These are phyloP conservation scores for Drosophila greeni DNA, from an alignment of 2,888 invertebrate genomes.

Conservation along the genomic window DNA sequence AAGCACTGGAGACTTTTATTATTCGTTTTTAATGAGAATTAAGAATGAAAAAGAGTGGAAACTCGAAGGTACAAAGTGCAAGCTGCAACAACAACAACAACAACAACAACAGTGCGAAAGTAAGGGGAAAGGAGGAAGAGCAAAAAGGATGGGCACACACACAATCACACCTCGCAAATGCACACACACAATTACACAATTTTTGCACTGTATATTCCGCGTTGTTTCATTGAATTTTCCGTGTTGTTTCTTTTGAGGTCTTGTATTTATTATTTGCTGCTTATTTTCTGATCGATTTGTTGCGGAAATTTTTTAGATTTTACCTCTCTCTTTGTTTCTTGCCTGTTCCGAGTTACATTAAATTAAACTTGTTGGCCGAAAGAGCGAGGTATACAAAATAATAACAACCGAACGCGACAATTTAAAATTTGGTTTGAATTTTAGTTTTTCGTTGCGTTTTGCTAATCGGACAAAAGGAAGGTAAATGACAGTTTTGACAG, in stretches of 20 bases:
- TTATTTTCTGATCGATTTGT: conserved; percentile 65
- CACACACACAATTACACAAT: conserved; percentile 28
- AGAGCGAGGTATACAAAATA: conserved; percentile 1
- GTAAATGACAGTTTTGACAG: conserved; percentile 59
- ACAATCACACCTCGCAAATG: conserved; percentile 3
- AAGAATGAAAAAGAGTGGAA: conserved; percentile 19
- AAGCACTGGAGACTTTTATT: conserved; percentile 12
- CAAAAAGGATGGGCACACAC: conserved; percentile 63
- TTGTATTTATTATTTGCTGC: conserved; percentile 8
- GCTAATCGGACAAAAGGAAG: conserved; percentile 70
- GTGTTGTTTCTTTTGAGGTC: conserved; percentile 5
- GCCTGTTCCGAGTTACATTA: conserved; percentile 16
- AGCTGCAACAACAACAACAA: conserved; percentile 40
- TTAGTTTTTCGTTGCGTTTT: conserved; percentile 55
- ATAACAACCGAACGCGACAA: conserved; percentile 47
- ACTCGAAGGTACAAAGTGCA: conserved; percentile 49
- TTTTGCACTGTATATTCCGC: conserved; percentile 20
- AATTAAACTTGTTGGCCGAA: background rate
- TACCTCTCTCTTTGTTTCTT: conserved; percentile 2
- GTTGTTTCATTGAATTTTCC: conserved; percentile 10
- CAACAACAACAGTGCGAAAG: conserved; percentile 61
- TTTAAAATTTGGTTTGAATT: conserved; percentile 43
- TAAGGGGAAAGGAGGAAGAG: conserved; percentile 46
- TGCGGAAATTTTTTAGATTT: conserved; percentile 31
- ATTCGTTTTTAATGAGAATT: conserved; percentile 13